Evolutionary conservation across 2,888 invertebrate species (phyloP).

Genomic region (Mythimna impura): DNA sequence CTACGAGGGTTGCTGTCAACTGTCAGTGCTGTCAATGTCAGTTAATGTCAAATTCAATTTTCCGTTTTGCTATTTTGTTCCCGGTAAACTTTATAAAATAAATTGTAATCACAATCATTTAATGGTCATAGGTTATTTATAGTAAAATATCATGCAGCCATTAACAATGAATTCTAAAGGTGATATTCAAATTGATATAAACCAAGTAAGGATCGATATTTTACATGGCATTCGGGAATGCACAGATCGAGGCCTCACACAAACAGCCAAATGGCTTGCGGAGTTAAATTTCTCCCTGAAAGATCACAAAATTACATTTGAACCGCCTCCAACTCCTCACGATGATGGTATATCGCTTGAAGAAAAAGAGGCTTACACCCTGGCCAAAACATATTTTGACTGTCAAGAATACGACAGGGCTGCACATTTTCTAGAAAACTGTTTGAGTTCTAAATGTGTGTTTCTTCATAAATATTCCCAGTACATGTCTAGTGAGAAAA

Average conservation of each 20-base stretch:
- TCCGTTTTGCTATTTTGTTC: constrained; percentile 19
- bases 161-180: constrained; percentile 79
- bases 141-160: constrained; percentile 74
- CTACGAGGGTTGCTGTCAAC: too few species aligned
- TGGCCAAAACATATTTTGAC: constrained; percentile 97
- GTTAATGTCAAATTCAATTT: constrained; percentile 34
- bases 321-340: constrained; percentile 83
- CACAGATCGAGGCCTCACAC: constrained; percentile 94
- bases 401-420: constrained; percentile 97
- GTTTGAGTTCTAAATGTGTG: constrained; percentile 92
- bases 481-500: constrained; percentile 97
- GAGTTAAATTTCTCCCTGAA: constrained; percentile 95
- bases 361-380: constrained; percentile 93
- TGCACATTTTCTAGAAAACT: constrained; percentile 94
- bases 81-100: constrained; percentile 23
- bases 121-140: constrained; percentile 6
- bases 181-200: constrained; percentile 84
- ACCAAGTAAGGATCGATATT: constrained; percentile 85
- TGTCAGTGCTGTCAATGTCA: background rate
- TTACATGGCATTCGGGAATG: constrained; percentile 91
- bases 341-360: constrained; percentile 88
- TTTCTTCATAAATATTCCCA: constrained; percentile 96
- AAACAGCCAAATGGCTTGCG: constrained; percentile 96
- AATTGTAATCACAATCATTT: constrained; percentile 10
- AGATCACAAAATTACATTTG: constrained; percentile 91